Base-by-base conservation (phyloP, 92 coral and sea anemone species). In the Ricordea florida region DNA sequence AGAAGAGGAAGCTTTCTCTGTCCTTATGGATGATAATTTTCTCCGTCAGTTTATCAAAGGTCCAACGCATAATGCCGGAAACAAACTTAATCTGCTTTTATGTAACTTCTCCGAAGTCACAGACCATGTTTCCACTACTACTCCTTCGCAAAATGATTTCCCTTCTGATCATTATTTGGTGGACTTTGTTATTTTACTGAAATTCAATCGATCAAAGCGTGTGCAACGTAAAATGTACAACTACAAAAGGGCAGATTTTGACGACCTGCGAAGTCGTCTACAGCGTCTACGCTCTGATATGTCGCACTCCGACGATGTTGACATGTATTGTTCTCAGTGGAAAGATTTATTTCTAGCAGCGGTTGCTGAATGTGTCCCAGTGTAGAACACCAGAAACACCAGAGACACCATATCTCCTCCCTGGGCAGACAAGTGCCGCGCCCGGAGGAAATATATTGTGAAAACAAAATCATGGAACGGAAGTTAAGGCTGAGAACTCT, bases 61-160 rank as follows among this genome's bases (percentile, higher is more conserved):
- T 28, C 82, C 82, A 22, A 60, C 64, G 37, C 74, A 76, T 45
- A 77, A 25, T 55, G 75, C 83, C 20, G 76, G 66, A 52, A 77
- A 77, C 74, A 79, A 44, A 69, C 71, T 69, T 24, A 71, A 79
- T 59, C 63, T 79, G 40, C 69, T 79, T 55, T 27, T 79, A 29
- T 67, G 61, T 59, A 79, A 79, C 78, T 68, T 40, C 64, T 62
- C 76, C 25, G 69, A 78, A 52, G 78, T 78, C 56, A 67, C 32
- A 36, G 60, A 79, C 57, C 66, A 68, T 41, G 85, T 79, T 32
- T 64, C 70, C 15, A 57, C 65, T 6, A 79, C 77, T 16, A 23
- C 28, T 38, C 79, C 85, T 36, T 21, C 63, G 51, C 66, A 79
- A 57, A 65, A 60, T 29, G 61, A 68, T 22, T 79, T 79, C 27